Percentiles rank a stretch among this genome's conserved stretches.
Conservation (phyloP, 2,113 vertebrate genomes). For the Megaptera novaeangliae region DNA sequence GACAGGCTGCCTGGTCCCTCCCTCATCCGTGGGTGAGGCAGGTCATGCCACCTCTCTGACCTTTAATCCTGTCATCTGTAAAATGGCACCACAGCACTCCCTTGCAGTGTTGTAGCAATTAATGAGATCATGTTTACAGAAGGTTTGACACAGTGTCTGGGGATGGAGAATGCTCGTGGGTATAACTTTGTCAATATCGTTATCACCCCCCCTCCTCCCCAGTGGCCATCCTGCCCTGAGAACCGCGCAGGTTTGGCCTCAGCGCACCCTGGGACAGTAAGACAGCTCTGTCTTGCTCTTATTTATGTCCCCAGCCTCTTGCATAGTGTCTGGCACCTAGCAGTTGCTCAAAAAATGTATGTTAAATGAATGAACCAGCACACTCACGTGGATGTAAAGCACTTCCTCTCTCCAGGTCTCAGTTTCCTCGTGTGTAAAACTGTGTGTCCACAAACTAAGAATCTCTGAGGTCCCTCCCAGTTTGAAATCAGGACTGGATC, state of each 20-base stretch:
- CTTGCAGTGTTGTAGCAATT: neutral
- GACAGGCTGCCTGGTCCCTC: neutral
- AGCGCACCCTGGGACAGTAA: fast-evolving
- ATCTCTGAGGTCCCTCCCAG: neutral
- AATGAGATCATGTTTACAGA: neutral
- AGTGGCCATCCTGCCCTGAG: fast-evolving
- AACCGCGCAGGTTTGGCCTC: neutral
- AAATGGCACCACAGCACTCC: neutral
- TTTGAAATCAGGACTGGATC: neutral
- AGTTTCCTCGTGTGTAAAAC: neutral
- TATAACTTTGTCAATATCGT: neutral
- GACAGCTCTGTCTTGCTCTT: neutral
- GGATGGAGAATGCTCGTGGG: neutral
- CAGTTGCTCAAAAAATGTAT: neutral
- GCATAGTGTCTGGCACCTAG: neutral
- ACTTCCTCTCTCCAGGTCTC: neutral
- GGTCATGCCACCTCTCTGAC: neutral
- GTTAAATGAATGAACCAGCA: neutral
- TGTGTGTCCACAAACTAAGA: neutral
- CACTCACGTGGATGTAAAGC: fast-evolving
- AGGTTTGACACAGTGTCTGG: neutral
- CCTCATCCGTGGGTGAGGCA: neutral
- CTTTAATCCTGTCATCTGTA: neutral
- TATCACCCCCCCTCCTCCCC: neutral
- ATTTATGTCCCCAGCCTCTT: neutral